Base-by-base conservation (phyloP, 2,113 vertebrate genomes). In the Mormyrus lacerda region DNA sequence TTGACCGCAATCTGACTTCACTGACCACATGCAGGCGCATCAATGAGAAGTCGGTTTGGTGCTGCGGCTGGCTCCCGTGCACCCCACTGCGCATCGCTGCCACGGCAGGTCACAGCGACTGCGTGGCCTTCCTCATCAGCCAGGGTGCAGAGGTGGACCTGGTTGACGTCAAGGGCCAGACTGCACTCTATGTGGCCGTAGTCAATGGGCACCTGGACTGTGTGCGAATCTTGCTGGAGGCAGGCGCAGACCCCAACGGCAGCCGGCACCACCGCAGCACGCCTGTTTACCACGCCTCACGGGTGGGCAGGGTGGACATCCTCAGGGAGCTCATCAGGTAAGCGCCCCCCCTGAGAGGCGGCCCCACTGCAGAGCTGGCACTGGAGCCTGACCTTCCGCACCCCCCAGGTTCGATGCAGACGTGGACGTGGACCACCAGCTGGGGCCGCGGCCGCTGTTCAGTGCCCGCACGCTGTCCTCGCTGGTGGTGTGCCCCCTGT, bases 151-250 rank as follows among this genome's bases (percentile, higher is more conserved):
- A 97, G 91, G 97, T 99, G 85, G 98, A 99, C 92, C 95, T 98
- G 85, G 97, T 99, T 17, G 98, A 98, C 0, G 97, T 99, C 27
- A 99, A 99, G 93, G 98, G 97, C 0, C 98, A 99, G 93, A 99
- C 98, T 0, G 97, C 98, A 1, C 94, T 99, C 86, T 98, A 98
- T 0, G 97, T 99, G 3, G 98, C 98, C 0, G 97, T 97, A 90
- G 97, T 98, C 87, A 98, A 99, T 0, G 98, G 97, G 39, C 98
- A 98, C 91, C 94, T 98, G 19, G 97, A 98, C 88, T 98, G 98
- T 0, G 96, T 97, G 9, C 95, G 92, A 90, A 97, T 98, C 92
- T 97, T 99, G 27, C 94, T 99, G 3, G 95, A 97, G 91, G 98
- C 98, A 0, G 97, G 97, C 0, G 98, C 98, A 0, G 95, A 98